Base-by-base conservation (phyloP, 2,113 vertebrate species). In the Erythrolamprus reginae region DNA sequence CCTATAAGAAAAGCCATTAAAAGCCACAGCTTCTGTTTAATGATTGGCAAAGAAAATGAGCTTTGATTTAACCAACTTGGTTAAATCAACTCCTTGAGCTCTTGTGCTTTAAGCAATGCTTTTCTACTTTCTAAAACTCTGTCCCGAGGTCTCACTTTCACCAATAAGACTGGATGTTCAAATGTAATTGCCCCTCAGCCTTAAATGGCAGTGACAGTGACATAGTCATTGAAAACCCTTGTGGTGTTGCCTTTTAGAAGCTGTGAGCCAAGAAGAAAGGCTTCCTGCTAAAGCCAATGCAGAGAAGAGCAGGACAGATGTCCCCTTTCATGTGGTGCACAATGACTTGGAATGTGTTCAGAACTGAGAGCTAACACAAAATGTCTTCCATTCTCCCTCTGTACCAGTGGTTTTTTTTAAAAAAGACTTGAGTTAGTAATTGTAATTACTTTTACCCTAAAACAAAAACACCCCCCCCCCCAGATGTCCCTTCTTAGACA, bases 351-450 rank as follows among this genome's bases (percentile, higher is more conserved):
- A 86, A 53, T 38, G 82, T 61, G 7, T 77, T 77, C 33, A 77
- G 65, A 9, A 33, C 33, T 77, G 33, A 38, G 33, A 77, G 65
- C 9, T 9, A 21, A 77, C 33, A 42, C 17, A 38, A 38, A 77
- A 77, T 3, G 3, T 42, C 19, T 9, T 38, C 70, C n/a, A 38
- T 42, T 38, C 70, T 77, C 17, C 7, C 33, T 77, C 70, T 21
- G 33, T 3, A 9, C 70, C 17, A 77, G 3, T 24, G 55, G 26
- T 90, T 17, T 5, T 42, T 84, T 84, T 82, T 88, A 2, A 93
- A 94, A 55, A 90, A 21, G 28, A 91, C 89, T 88, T 8, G 88
- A 83, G 94, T 47, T 56, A 88, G 83, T 53, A 92, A 77, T 53
- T n/a, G n/a, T n/a, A n/a, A n/a, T n/a, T n/a, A n/a, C n/a, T n/a